phyloP scores from a whole-genome alignment of 2,888 invertebrate species.

The Iselma pallidipennis region DNA sequence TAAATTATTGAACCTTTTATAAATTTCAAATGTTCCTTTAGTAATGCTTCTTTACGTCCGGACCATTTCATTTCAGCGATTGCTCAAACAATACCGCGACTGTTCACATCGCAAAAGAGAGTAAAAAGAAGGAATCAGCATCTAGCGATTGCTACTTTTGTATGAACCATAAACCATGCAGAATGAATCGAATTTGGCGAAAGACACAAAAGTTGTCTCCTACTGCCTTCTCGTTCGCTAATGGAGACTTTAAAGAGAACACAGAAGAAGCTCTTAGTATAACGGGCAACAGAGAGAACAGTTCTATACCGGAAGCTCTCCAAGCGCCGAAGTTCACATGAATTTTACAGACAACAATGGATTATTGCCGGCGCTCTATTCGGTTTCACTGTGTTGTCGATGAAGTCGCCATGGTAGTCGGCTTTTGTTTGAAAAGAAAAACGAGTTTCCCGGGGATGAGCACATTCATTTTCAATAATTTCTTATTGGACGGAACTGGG shows the following conservation, averaged over 20 bases:
- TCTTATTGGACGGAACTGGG: background rate
- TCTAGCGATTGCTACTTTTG: slow-evolving; percentile 26
- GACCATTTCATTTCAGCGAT: slow-evolving; percentile 28
- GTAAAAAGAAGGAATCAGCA: background rate
- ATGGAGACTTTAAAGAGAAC: slow-evolving; percentile 28
- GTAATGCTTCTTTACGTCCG: slow-evolving; percentile 26
- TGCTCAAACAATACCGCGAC: slow-evolving; percentile 28
- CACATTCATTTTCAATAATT: background rate
- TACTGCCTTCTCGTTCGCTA: slow-evolving; percentile 14
- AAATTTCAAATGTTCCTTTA: slow-evolving; percentile 24
- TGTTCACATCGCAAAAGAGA: slow-evolving; percentile 11
- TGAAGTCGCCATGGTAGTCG: background rate
- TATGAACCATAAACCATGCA: slow-evolving; percentile 35
- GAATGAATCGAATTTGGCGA: slow-evolving; percentile 34
- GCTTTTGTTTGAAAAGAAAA: background rate
- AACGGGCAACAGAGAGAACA: slow-evolving; percentile 17
- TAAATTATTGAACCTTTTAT: slow-evolving; percentile 38
- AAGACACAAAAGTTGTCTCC: slow-evolving; percentile 33
- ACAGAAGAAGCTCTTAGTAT: slow-evolving; percentile 7
- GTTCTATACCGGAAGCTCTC: slow-evolving; percentile 33
- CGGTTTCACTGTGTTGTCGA: background rate
- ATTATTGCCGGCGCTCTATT: slow-evolving; percentile 21
- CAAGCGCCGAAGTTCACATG: slow-evolving; percentile 40
- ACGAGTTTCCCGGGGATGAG: background rate
- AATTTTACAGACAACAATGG: slow-evolving; percentile 39